These are phyloP conservation scores for Alviniconcha marisindica DNA, from an alignment of 1,140 invertebrate genomes.

Conservation along the genomic window DNA sequence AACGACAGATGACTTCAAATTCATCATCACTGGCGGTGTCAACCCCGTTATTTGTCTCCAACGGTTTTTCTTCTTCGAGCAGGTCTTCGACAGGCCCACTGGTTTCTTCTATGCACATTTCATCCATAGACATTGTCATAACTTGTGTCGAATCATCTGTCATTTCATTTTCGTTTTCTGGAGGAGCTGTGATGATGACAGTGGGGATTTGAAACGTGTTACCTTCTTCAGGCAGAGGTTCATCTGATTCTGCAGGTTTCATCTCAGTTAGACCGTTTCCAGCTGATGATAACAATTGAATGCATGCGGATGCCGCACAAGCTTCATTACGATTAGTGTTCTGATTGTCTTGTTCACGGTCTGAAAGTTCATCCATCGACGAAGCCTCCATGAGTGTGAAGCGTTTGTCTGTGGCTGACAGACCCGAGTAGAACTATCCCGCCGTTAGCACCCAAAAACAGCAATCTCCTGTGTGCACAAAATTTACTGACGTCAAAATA, in stretches of 20 bases:
- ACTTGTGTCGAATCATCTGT: neutral
- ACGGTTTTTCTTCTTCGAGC: neutral
- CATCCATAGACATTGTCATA: neutral
- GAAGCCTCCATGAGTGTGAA: conserved; percentile 24
- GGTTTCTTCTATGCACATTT: neutral
- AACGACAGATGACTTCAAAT: conserved; percentile 48
- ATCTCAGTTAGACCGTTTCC: neutral
- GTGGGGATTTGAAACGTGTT: conserved; percentile 25
- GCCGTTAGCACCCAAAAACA: neutral
- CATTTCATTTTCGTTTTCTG: conserved; percentile 10
- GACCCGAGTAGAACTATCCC: neutral
- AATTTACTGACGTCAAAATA: conserved; percentile 20
- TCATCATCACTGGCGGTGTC: conserved; percentile 42
- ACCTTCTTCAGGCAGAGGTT: neutral
- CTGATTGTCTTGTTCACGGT: conserved; percentile 39
- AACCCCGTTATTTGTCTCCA: neutral
- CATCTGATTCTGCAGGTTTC: neutral
- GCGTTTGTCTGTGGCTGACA: neutral
- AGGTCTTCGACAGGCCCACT: neutral
- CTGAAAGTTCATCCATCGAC: conserved; percentile 22
- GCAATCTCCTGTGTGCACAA: conserved; percentile 1
- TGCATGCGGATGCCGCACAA: neutral
- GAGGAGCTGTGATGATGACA: conserved; percentile 35
- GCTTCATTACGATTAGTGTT: conserved; percentile 48
- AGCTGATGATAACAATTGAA: neutral